phyloP scores from a whole-genome alignment of 2,888 invertebrate genomes.

The Scaptomyza polygonia region DNA sequence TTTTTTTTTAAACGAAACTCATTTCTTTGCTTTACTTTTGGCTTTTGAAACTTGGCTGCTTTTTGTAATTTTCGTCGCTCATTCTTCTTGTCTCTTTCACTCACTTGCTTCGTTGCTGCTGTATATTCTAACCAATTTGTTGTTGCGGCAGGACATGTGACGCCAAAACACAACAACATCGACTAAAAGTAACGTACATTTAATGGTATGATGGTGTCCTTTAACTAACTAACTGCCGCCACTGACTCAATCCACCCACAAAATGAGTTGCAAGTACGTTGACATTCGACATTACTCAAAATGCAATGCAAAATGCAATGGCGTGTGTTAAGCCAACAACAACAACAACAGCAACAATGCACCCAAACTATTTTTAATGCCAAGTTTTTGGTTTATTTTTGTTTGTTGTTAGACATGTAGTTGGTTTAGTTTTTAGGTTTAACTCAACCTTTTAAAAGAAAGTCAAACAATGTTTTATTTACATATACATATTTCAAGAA shows the following conservation, averaged over 20 bases:
- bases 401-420: slow-evolving; percentile 13
- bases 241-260: slow-evolving; percentile 24
- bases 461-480: not conserved
- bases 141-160: slow-evolving; percentile 67
- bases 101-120: not conserved
- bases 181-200: slow-evolving; percentile 27
- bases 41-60: slow-evolving; percentile 54
- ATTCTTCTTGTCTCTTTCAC: slow-evolving; percentile 9
- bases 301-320: slow-evolving; percentile 70
- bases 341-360: slow-evolving; percentile 28
- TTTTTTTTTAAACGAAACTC: slow-evolving; percentile 47
- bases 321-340: slow-evolving; percentile 53
- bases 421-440: not conserved
- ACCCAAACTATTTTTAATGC: slow-evolving; percentile 43
- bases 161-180: slow-evolving; percentile 47
- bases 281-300: slow-evolving; percentile 79
- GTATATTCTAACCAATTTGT: slow-evolving; percentile 62
- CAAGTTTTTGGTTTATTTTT: slow-evolving; percentile 37
- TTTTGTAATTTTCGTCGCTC: slow-evolving; percentile 2
- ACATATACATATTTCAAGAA: too few species aligned
- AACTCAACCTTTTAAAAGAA: too few species aligned
- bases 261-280: slow-evolving; percentile 64
- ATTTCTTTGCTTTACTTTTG: slow-evolving; percentile 62
- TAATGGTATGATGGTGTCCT: slow-evolving; percentile 49
- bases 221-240: slow-evolving; percentile 56